Percentiles rank a stretch among this genome's conserved stretches.
phyloP scores from a whole-genome alignment of 2,113 vertebrate species.

The Cheirogaleus medius region DNA sequence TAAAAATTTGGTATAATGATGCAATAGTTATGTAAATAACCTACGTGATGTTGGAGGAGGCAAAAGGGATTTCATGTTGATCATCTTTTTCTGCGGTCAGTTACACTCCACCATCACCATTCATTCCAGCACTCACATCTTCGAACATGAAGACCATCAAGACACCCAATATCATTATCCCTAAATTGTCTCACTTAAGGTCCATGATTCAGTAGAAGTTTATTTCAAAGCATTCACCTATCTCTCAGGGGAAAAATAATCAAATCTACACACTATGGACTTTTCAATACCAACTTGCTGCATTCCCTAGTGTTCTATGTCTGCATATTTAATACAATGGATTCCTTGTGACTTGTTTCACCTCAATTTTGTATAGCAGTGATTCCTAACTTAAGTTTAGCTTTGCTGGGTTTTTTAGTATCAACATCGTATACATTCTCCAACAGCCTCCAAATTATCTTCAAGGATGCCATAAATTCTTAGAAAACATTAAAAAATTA shows the following conservation, averaged over 20 bases:
- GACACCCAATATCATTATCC: background rate
- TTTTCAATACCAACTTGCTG: background rate
- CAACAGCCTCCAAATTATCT: background rate
- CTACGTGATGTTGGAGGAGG: conserved; percentile 41
- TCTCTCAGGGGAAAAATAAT: background rate
- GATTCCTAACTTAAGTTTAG: background rate
- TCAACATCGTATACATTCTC: background rate
- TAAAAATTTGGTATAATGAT: conserved; percentile 58
- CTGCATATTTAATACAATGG: conserved; percentile 46
- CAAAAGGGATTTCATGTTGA: conserved; percentile 47
- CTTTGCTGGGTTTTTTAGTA: background rate
- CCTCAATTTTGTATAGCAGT: background rate
- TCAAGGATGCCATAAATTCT: background rate
- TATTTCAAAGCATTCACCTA: conserved; percentile 25
- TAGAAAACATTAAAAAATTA: background rate
- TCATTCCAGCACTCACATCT: background rate
- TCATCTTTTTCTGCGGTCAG: conserved; percentile 37
- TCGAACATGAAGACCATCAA: conserved; percentile 21
- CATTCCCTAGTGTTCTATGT: conserved; percentile 12
- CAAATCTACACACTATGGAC: background rate
- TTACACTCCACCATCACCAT: conserved; percentile 18
- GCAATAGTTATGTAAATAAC: conserved; percentile 63
- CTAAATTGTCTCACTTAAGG: conserved; percentile 1
- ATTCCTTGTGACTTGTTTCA: conserved; percentile 25
- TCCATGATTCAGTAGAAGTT: conserved; percentile 25